Percentiles rank a stretch among this genome's conserved stretches.
These are phyloP conservation scores for Peromyscus nudipes DNA, from an alignment of 2,797 vertebrate genomes.

Conservation along the genomic window DNA sequence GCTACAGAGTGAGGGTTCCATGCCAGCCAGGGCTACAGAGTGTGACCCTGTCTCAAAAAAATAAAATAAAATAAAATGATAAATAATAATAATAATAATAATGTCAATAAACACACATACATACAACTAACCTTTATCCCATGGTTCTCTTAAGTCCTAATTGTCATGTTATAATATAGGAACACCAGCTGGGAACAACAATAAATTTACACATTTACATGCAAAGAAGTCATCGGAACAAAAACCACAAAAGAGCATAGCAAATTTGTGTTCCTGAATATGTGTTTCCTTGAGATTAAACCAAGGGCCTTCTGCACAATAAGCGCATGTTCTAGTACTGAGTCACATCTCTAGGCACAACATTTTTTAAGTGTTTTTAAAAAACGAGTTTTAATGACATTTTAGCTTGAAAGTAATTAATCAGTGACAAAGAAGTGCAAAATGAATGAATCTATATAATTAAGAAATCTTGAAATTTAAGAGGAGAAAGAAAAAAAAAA, in stretches of 20 bases:
- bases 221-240: conserved; percentile 23
- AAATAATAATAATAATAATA: neutral
- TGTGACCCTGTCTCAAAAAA: neutral
- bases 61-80: neutral
- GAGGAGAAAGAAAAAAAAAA: neutral
- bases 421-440: neutral
- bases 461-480: conserved; percentile 32
- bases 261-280: neutral
- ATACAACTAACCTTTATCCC: conserved; percentile 19
- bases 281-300: neutral
- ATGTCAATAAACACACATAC: neutral
- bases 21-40: neutral
- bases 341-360: neutral
- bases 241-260: neutral
- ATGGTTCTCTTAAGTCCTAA: conserved; percentile 30
- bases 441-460: neutral
- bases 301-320: neutral
- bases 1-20: neutral
- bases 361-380: conserved; percentile 7
- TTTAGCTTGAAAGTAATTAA: neutral
- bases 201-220: neutral
- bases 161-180: neutral
- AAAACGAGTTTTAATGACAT: neutral
- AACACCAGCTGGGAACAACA: neutral
- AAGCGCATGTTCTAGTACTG: neutral